Evolutionary conservation across 2,888 invertebrate species (phyloP), one percentile per base, ranked within the genome.

Genomic region (Tiphia femorata): DNA sequence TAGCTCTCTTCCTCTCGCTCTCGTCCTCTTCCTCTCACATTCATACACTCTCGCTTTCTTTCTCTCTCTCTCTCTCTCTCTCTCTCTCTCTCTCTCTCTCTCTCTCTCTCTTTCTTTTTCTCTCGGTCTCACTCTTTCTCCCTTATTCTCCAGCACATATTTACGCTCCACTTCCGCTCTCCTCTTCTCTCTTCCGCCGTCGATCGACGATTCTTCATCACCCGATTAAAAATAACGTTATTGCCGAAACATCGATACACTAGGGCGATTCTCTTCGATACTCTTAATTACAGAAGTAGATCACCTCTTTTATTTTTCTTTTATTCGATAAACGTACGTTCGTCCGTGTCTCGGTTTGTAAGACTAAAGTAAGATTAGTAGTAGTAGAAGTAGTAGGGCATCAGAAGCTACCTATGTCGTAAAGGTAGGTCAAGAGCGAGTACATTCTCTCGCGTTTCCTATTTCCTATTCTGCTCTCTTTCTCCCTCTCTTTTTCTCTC

Each of bases 141-240:
- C 40, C 21, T 49, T 49, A 23, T 23, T 51, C 27, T 30, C n/a
- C n/a, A 21, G 58, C 41, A 25, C 29, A 54, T 8, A 25, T 25
- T 25, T 8, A 6, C 25, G 4, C 25, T 25, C n/a, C n/a, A n/a
- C 43, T 53, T 4, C 4, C 25, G 7, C 20, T 47, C 16, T 3
- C 37, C 16, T 16, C 16, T n/a, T 29, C 33, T 21, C 20, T 16
- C 7, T 14, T 44, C 14, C 16, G 2, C 42, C 27, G 19, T 37
- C 35, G n/a, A n/a, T n/a, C n/a, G n/a, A n/a, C n/a, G n/a, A n/a
- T n/a, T 46, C 16, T 41, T 23, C 23, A 37, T 53, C 21, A 41
- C 64, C 63, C 52, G 54, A 66, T 65, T 61, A 65, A 69, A 69
- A 65, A 69, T 69, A 69, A 25, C 52, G 38, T 68, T 67, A 67